Evolutionary conservation across 1,140 invertebrate species (phyloP), one percentile per base, ranked within the genome.

Genomic region (Zaprionus inermis): DNA sequence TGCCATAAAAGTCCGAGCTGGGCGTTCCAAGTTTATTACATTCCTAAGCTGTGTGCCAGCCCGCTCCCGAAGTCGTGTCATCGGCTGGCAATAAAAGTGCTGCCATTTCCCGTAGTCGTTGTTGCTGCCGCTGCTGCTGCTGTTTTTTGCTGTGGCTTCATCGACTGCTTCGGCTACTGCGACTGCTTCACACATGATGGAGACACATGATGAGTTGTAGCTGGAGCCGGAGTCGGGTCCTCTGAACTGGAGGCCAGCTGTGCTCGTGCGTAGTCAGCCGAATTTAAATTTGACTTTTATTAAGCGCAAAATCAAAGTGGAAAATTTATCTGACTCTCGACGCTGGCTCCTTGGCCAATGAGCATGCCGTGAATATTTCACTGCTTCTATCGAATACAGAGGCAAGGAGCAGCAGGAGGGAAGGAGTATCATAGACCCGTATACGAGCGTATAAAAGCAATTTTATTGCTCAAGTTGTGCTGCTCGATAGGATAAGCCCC

Each of bases 201-300:
- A 9, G 9, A n/a, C n/a, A n/a, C n/a, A n/a, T n/a, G n/a, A n/a
- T n/a, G 10, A 32, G 30, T 7, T 6, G 7, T 0, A 18, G 9
- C 0, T 5, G n/a, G 11, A 9, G 0, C 20, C 12, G 16, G n/a
- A 2, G 20, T 7, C 4, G 0, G 51, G 32, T 14, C 36, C 36
- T 38, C 36, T n/a, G 14, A 44, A 44, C 38, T 44, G 38, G 38
- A n/a, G 38, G 38, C 38, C 38, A 44, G 38, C 41, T 41, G 12
- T 66, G 44, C 60, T 63, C 46, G 68, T 82, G 82, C 72, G 79
- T 89, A 89, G 84, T 89, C 79, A 88, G 83, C 72, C 83, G 84
- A 85, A 88, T 88, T 89, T 88, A 88, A 88, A 88, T 88, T 88
- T 89, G 83, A 88, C 86, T 88, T 88, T 88, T 88, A 88, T 88